A percentile compares a stretch with the other conserved stretches of the same genome.
These are phyloP conservation scores for Imbricaverruca yamaguchii DNA, from an alignment of 2,888 invertebrate genomes.

Conservation along the genomic window DNA sequence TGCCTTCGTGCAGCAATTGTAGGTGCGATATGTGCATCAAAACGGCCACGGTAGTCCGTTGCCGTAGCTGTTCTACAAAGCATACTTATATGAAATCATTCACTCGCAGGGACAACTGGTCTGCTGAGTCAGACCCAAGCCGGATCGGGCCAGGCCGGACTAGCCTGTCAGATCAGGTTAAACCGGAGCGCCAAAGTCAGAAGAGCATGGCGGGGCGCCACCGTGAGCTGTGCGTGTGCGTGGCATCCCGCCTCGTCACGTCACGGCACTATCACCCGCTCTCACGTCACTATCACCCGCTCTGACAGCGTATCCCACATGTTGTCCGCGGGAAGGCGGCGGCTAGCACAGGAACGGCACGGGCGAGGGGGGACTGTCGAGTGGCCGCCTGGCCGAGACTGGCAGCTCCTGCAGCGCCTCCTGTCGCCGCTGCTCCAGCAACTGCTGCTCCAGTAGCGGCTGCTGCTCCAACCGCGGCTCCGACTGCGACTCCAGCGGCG, in stretches of 20 bases:
- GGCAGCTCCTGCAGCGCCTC: neutral
- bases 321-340: no score
- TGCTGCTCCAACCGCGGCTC: neutral
- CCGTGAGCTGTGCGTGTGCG: no score
- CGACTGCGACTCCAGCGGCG: neutral
- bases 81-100: slow-evolving; percentile 10
- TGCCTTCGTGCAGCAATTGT: neutral
- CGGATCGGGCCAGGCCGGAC: no score
- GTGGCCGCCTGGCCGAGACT: neutral
- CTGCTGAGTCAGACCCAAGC: no score
- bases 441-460: neutral
- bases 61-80: neutral
- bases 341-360: slow-evolving; percentile 4
- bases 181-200: no score
- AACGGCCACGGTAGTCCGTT: neutral
- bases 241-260: no score
- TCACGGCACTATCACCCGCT: no score
- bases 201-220: no score
- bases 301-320: neutral
- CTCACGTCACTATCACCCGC: neutral
- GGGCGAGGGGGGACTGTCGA: neutral
- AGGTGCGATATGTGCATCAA: slow-evolving; percentile 5
- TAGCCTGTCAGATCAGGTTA: no score
- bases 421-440: neutral
- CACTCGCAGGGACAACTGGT: neutral